Evolutionary conservation across 2,888 invertebrate genomes (phyloP).

Genomic region (Lapara coniferarum): DNA sequence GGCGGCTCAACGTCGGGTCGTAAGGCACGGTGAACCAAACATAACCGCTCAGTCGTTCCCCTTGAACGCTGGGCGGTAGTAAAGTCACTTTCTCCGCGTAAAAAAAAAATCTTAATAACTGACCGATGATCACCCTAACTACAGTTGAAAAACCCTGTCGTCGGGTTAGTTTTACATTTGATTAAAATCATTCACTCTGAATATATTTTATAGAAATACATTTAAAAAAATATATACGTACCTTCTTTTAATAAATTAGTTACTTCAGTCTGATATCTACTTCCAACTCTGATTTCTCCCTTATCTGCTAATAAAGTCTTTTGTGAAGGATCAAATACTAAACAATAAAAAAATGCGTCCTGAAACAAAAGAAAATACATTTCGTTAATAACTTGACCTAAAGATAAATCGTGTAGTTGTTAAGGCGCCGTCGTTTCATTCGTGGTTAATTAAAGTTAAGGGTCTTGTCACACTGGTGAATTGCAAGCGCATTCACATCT

Average conservation of each 20-base stretch:
- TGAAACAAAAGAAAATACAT: conserved; percentile 81
- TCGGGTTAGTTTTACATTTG: background rate
- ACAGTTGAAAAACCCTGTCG: no score
- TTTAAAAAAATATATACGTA: conserved; percentile 51
- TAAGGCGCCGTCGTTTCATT: background rate
- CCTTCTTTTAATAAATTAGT: conserved; percentile 91
- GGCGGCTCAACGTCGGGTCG: no score
- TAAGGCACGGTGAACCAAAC: no score
- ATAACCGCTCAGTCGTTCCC: no score
- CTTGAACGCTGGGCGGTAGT: no score
- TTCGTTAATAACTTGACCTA: conserved; percentile 40
- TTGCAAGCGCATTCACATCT: no score
- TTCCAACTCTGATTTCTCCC: conserved; percentile 96
- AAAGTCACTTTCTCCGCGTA: no score
- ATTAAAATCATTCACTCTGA: background rate
- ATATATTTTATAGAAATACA: background rate
- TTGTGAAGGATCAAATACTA: conserved; percentile 99
- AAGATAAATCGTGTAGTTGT: background rate
- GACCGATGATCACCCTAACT: no score
- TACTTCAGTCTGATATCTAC: conserved; percentile 98
- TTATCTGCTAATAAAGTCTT: conserved; percentile 99
- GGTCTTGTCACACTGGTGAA: no score
- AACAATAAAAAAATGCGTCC: conserved; percentile 99
- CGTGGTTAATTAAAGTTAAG: no score
- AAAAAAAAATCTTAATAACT: no score